Conservation (phyloP, 2,113 vertebrate genomes). For the Theristicus caerulescens region DNA sequence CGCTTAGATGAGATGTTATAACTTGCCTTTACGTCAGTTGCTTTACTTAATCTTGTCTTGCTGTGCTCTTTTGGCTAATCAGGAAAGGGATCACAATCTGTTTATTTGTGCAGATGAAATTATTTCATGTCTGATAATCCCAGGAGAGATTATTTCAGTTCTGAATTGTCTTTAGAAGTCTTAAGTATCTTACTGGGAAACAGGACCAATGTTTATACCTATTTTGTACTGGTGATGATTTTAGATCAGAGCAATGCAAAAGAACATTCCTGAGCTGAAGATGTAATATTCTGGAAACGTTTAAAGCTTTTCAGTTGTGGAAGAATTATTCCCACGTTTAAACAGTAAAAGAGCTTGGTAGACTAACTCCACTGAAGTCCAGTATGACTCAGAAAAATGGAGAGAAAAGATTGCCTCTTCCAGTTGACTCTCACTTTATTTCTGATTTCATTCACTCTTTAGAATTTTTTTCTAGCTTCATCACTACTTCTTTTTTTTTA, state of each 20-base stretch:
- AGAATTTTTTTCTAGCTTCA: not conserved
- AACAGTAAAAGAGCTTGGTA: not conserved
- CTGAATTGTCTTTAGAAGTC: not conserved
- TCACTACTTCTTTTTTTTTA: not conserved
- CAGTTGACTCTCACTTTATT: not conserved
- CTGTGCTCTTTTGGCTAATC: not conserved
- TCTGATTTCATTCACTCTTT: not conserved
- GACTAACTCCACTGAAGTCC: not conserved
- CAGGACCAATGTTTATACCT: not conserved
- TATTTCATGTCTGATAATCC: not conserved
- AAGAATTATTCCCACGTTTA: not conserved
- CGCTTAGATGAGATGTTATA: not conserved
- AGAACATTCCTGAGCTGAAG: not conserved
- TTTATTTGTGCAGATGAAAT: slow-evolving; percentile 13
- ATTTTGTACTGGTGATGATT: not conserved
- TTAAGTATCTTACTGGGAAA: not conserved
- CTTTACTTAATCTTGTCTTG: not conserved
- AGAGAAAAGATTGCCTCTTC: not conserved
- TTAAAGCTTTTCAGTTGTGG: not conserved
- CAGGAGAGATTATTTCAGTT: not conserved
- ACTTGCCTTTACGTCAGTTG: not conserved
- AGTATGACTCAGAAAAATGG: not conserved
- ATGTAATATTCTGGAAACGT: not conserved
- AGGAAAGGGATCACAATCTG: slow-evolving; percentile 3
- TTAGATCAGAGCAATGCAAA: not conserved